These are phyloP conservation scores for Argyresthia albistria DNA, from an alignment of 2,888 invertebrate genomes.

Conservation along the genomic window DNA sequence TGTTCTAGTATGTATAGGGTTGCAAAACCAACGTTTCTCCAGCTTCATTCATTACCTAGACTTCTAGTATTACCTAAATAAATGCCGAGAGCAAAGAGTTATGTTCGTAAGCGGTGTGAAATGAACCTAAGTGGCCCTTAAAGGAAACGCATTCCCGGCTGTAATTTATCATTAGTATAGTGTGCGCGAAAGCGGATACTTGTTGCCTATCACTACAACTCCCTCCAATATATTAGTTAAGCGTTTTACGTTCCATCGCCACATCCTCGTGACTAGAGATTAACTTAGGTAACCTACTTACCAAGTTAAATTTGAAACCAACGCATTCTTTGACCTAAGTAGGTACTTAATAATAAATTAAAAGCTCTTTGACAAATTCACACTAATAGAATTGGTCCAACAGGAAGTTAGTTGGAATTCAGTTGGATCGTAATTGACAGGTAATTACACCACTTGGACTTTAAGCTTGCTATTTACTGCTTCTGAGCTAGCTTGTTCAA, in stretches of 20 bases:
- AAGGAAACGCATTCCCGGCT: slow-evolving; percentile 30
- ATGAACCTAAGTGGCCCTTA: slow-evolving; percentile 26
- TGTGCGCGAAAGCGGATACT: slow-evolving; percentile 29
- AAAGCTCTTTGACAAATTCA: too few species aligned
- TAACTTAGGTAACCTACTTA: too few species aligned
- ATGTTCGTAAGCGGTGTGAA: slow-evolving; percentile 22
- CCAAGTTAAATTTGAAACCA: too few species aligned
- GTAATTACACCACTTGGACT: too few species aligned
- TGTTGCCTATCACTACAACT: slow-evolving; percentile 26
- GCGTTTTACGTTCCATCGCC: too few species aligned
- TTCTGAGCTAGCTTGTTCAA: too few species aligned
- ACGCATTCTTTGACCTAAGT: too few species aligned
- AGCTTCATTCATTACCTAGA: not conserved
- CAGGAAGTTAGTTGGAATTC: too few species aligned
- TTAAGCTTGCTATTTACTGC: not conserved
- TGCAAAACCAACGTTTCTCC: not conserved
- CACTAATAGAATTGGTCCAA: too few species aligned
- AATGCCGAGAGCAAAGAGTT: not conserved
- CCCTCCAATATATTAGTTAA: slow-evolving; percentile 12
- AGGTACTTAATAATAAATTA: too few species aligned
- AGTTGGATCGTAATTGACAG: too few species aligned
- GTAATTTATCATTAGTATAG: slow-evolving; percentile 34
- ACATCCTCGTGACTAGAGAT: too few species aligned
- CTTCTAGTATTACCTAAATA: slow-evolving; percentile 4
- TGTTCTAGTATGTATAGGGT: not conserved